Conservation (phyloP, 92 coral and sea anemone genomes). For the Muricea muricata region DNA sequence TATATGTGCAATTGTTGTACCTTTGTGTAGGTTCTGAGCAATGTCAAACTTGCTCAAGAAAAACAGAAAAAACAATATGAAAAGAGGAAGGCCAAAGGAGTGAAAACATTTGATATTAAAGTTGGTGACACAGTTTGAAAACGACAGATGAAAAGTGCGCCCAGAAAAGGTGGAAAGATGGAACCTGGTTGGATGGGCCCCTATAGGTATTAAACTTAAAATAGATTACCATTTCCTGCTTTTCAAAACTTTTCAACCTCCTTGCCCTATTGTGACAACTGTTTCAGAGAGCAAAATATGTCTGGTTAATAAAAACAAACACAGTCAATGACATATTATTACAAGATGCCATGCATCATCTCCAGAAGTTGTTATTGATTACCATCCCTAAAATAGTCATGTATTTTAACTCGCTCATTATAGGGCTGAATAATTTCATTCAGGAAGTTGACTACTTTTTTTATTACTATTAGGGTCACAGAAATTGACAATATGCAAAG, state of each 20-base stretch:
- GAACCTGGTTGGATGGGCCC: slow-evolving; percentile 36
- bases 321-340: too few species aligned
- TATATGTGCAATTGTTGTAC: background rate
- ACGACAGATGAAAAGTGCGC: slow-evolving; percentile 6
- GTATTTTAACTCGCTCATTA: background rate
- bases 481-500: slow-evolving; percentile 22
- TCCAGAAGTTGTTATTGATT: background rate
- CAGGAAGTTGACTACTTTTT: background rate
- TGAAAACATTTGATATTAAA: background rate
- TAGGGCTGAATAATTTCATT: background rate
- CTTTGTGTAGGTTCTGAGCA: slow-evolving; percentile 11
- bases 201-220: background rate
- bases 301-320: background rate
- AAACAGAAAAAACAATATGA: slow-evolving; percentile 7
- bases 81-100: slow-evolving; percentile 11
- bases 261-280: background rate
- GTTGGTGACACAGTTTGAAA: slow-evolving; percentile 13
- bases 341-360: background rate
- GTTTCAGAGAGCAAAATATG: too few species aligned
- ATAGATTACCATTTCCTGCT: background rate
- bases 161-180: slow-evolving; percentile 29
- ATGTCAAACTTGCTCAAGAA: slow-evolving; percentile 15
- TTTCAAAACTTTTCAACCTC: background rate
- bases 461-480: background rate
- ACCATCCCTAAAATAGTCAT: background rate